Base-by-base conservation (phyloP, 1,140 invertebrate species). In the Caenorhabditis briggsae region DNA sequence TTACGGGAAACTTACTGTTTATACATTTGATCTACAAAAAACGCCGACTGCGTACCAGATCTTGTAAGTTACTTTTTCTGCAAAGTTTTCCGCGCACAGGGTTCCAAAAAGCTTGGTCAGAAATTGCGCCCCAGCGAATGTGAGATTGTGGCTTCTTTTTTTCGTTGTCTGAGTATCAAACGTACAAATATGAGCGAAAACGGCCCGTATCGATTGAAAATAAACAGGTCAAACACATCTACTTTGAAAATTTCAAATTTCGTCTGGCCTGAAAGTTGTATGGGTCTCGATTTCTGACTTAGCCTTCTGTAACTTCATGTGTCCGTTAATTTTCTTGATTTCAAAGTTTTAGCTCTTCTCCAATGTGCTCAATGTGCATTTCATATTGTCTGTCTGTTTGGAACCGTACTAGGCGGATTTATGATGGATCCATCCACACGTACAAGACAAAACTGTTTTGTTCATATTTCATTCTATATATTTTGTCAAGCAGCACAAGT, bases 291-390 rank as follows among this genome's bases (percentile, higher is more conserved):
- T n/a, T n/a, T n/a, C n/a, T n/a, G n/a, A n/a, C n/a, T n/a, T n/a
- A n/a, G n/a, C n/a, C n/a, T n/a, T n/a, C n/a, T n/a, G n/a, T n/a
- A 33, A 33, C 33, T 3, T 3, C 3, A 3, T 33, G 33, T 33
- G 33, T 33, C 33, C 33, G 33, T 33, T 33, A 33, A 33, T 1
- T 5, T 70, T 25, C 33, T 18, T 8, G 5, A 43, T 16, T 6
- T 18, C 11, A 70, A 43, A 25, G 11, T 70, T 46, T 46, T 16
- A 70, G 64, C 64, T 11, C 11, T 70, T 16, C 64, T 70, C 14
- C 64, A 70, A 70, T 70, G 64, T 46, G 33, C 18, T 70, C 64
- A 70, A n/a, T 70, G 64, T n/a, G 14, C 20, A 18, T 70, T 70
- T n/a, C 64, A 70, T 18, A 5, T 43, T 43, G 6, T 70, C 8